Evolutionary conservation across 2,113 vertebrate genomes (phyloP).

Genomic region (Gallinago paraguaiae): DNA sequence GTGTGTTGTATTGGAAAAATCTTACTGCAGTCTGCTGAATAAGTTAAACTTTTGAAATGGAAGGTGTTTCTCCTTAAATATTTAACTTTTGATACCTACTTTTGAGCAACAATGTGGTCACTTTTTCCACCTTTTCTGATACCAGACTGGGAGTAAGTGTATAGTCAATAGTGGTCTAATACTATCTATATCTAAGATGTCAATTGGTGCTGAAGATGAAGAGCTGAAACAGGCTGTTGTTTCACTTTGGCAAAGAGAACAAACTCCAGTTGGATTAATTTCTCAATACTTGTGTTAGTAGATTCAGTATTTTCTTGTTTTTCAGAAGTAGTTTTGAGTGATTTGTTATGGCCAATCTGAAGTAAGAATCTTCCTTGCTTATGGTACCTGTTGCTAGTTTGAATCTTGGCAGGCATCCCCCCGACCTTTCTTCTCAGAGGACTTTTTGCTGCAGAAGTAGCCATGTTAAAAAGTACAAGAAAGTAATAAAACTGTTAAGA

Average conservation of each 20-base stretch:
- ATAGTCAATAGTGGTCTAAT: background rate
- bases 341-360: background rate
- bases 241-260: background rate
- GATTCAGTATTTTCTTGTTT: background rate
- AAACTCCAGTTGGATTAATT: background rate
- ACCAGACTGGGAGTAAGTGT: background rate
- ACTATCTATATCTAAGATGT: rapidly evolving
- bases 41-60: background rate
- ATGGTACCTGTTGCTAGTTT: background rate
- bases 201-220: rapidly evolving
- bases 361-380: background rate
- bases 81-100: background rate
- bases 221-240: background rate
- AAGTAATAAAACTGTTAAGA: background rate
- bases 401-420: background rate
- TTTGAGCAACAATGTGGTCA: background rate
- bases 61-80: background rate
- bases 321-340: background rate
- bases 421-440: rapidly evolving
- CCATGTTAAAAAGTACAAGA: background rate
- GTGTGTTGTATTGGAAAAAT: background rate
- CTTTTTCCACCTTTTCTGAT: background rate
- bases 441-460: background rate
- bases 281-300: background rate
- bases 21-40: background rate